Base-by-base conservation (phyloP, 1,140 invertebrate genomes). In the Procambarus clarkii region DNA sequence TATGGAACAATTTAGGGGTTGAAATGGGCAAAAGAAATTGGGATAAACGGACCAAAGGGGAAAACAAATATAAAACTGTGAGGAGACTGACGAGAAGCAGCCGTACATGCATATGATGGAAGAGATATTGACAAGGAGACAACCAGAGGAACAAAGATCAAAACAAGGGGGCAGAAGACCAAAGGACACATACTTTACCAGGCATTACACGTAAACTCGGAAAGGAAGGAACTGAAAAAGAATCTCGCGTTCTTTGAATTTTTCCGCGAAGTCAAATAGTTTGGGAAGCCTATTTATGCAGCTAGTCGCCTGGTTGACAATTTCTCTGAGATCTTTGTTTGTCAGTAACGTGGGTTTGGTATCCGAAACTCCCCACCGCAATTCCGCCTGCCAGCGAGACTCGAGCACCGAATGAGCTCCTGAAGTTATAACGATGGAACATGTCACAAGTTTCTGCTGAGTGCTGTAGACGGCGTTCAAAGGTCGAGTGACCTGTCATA, bases 341-440 rank as follows among this genome's bases (percentile, higher is more conserved):
- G 60, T 3, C 60, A 64, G 60, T 64, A 64, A 64, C 18, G 60
- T 64, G 60, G 60, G 9, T 64, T 11, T 3, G 60, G 60, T 64
- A 64, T 64, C 60, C 60, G 60, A 64, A 15, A 15, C 60, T 11
- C 54, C 54, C 18, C 18, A 15, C 13, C 13, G 60, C 60, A 64
- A 18, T 64, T 11, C 0, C 15, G 60, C 60, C 60, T 64, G 60
- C 3, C 9, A 64, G 60, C 8, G 3, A 64, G 18, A 3, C 60
- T 64, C 9, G 60, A 64, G 60, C 11, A 64, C 60, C 60, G 15
- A 15, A 64, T 15, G 60, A 64, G 69, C 21, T n/a, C 69, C n/a
- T 74, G n/a, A 74, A 74, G n/a, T 74, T 74, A 74, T 74, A 74
- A 74, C 69, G 69, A 74, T 74, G 69, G 69, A 4, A 74, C 69